Evolutionary conservation across 2,797 vertebrate species (phyloP).

Genomic region (Caiman crocodilus): DNA sequence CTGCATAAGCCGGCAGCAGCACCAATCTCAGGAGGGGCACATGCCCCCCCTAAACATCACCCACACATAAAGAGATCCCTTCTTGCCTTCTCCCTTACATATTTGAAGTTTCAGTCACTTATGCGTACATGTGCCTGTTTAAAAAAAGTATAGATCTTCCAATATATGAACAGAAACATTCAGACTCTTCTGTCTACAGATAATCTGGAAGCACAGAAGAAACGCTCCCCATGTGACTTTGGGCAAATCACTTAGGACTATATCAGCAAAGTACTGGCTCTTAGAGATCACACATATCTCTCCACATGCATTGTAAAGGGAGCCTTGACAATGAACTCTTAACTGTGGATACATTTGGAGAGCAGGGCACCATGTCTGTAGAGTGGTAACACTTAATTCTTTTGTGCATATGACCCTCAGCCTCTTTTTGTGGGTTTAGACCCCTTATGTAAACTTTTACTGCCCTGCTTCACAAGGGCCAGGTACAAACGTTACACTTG

Average conservation of each 20-base stretch:
- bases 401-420: too few species aligned
- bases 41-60: neutral
- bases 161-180: neutral
- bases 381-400: too few species aligned
- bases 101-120: neutral
- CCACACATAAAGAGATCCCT: neutral
- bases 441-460: neutral
- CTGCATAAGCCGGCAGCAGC: too few species aligned
- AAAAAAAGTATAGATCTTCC: neutral
- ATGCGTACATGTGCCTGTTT: neutral
- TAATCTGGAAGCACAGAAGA: neutral
- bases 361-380: too few species aligned
- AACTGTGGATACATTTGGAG: too few species aligned
- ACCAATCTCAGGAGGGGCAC: too few species aligned
- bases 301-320: neutral
- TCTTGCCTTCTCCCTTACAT: conserved; percentile 7
- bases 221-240: neutral
- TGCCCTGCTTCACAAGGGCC: too few species aligned
- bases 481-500: too few species aligned
- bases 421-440: neutral
- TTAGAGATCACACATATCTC: too few species aligned
- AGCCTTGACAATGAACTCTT: neutral
- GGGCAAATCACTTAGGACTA: neutral
- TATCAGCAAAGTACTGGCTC: neutral
- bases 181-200: neutral